A percentile compares a stretch with the other conserved stretches of the same genome.
Evolutionary conservation across 2,113 vertebrate genomes (phyloP).

Genomic region (Larimichthys crocea): DNA sequence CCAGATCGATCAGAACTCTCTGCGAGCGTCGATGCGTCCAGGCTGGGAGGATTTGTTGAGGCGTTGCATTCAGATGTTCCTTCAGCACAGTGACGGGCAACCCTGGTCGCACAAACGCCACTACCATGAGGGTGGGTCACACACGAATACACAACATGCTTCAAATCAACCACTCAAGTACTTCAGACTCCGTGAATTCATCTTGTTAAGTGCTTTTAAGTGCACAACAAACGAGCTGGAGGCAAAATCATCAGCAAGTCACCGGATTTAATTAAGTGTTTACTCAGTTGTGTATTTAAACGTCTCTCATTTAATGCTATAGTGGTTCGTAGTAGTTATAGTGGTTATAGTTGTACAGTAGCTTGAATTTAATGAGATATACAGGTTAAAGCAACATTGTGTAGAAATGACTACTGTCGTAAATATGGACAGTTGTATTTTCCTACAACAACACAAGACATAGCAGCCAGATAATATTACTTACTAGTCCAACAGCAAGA

Average conservation of each 20-base stretch:
- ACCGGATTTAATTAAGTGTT: slow-evolving; percentile 11
- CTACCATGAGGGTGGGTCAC: slow-evolving; percentile 93
- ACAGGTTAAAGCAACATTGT: too few relatives aligned
- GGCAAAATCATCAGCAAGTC: neutral
- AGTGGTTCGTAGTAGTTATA: neutral
- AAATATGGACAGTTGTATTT: too few relatives aligned
- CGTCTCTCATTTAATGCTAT: neutral
- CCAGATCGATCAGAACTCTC: slow-evolving; percentile 95
- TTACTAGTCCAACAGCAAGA: too few relatives aligned
- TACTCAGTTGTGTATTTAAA: neutral
- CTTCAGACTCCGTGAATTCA: neutral
- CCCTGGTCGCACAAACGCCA: slow-evolving; percentile 96
- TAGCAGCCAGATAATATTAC: too few relatives aligned
- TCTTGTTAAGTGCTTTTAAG: neutral
- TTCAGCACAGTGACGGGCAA: slow-evolving; percentile 96
- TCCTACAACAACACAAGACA: too few relatives aligned
- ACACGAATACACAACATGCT: neutral
- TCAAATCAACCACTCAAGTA: neutral
- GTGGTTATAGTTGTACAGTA: too few relatives aligned
- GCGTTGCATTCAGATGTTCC: slow-evolving; percentile 96
- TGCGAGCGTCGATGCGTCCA: slow-evolving; percentile 95
- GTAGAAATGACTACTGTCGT: too few relatives aligned
- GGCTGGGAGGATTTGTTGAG: slow-evolving; percentile 96
- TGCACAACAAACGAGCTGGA: neutral
- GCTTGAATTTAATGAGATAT: too few relatives aligned